A percentile compares a stretch with the other conserved stretches of the same genome.
Conservation (phyloP, 2,888 invertebrate genomes). For the Aporophyla nigra region DNA sequence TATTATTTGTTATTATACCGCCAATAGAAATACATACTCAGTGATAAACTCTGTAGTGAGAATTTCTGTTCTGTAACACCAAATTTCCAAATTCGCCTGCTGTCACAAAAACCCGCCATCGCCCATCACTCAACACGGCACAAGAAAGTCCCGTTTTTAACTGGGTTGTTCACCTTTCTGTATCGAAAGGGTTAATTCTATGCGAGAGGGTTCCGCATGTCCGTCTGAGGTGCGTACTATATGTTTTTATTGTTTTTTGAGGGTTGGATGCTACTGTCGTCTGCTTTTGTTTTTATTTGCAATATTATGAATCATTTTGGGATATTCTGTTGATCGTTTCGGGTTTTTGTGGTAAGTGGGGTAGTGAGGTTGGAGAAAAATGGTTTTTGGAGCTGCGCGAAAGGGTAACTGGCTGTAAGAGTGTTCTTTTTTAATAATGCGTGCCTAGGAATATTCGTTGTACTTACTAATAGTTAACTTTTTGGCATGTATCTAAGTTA, state of each 20-base stretch:
- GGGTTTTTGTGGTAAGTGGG: constrained; percentile 60
- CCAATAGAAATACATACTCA: no score
- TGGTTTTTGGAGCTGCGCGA: constrained; percentile 13
- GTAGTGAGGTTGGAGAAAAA: constrained; percentile 42
- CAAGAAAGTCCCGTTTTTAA: constrained; percentile 84
- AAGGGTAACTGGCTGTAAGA: background rate
- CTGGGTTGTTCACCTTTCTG: constrained; percentile 89
- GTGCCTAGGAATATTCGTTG: background rate
- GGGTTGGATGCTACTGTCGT: constrained; percentile 77
- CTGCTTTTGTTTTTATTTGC: constrained; percentile 74
- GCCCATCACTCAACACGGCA: constrained; percentile 66
- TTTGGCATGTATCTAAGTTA: background rate
- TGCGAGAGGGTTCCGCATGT: constrained; percentile 83
- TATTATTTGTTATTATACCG: no score
- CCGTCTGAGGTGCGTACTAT: constrained; percentile 83
- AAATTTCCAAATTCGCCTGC: background rate
- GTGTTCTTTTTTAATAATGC: background rate
- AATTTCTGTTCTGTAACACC: background rate
- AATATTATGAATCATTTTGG: constrained; percentile 69
- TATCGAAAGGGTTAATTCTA: constrained; percentile 89
- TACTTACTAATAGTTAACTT: background rate
- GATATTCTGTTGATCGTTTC: constrained; percentile 67
- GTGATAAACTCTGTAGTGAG: no score
- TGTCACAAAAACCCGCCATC: constrained; percentile 66
- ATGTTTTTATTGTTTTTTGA: constrained; percentile 82